Percentiles rank a stretch among this genome's conserved stretches.
phyloP scores from a whole-genome alignment of 2,888 invertebrate genomes.

The Drosophila prolongata region DNA sequence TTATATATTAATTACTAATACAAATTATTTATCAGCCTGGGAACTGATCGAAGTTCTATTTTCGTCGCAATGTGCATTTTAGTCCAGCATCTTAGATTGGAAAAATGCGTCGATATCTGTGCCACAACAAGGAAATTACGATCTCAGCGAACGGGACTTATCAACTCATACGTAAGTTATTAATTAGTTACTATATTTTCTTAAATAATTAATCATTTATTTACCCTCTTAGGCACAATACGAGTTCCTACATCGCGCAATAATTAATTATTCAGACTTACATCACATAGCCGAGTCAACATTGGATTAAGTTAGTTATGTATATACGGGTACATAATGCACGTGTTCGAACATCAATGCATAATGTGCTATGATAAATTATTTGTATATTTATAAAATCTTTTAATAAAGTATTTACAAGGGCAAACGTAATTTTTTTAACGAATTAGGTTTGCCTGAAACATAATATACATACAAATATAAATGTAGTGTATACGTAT shows the following conservation, averaged over 20 bases:
- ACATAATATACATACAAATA: constrained; percentile 66
- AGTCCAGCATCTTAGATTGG: constrained; percentile 92
- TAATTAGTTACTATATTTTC: not conserved
- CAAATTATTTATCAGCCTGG: constrained; percentile 86
- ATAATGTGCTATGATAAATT: constrained; percentile 46
- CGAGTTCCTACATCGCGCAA: constrained; percentile 96
- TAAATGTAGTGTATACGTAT: constrained; percentile 75
- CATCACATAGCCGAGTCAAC: constrained; percentile 87
- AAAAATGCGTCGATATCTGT: constrained; percentile 94
- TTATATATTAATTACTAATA: not conserved
- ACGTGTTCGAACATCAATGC: constrained; percentile 25
- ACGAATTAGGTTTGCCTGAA: constrained; percentile 62
- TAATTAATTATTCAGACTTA: constrained; percentile 94
- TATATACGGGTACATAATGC: constrained; percentile 39
- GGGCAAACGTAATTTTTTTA: constrained; percentile 68
- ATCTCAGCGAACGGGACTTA: constrained; percentile 92
- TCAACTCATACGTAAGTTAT: constrained; percentile 87
- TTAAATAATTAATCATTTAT: not conserved
- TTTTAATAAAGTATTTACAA: constrained; percentile 46
- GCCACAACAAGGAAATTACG: constrained; percentile 93
- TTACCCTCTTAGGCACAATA: constrained; percentile 90
- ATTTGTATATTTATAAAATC: constrained; percentile 51
- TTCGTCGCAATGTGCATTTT: constrained; percentile 95
- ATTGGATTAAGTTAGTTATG: constrained; percentile 67
- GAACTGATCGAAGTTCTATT: constrained; percentile 95